phyloP scores from a whole-genome alignment of 2,888 invertebrate genomes.

The Hypomecis atomaria region DNA sequence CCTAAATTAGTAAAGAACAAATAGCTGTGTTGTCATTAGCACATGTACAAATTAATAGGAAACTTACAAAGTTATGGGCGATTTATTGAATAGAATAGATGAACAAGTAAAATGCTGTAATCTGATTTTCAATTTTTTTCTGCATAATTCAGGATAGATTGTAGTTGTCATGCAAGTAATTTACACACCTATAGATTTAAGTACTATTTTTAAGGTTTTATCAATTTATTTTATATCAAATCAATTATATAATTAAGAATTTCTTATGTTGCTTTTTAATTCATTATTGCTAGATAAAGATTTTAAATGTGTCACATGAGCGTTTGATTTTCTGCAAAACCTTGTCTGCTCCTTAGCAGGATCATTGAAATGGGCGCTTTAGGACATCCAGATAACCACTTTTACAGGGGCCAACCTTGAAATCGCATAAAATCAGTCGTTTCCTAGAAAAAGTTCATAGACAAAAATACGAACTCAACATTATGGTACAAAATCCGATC shows the following conservation, averaged over 20 bases:
- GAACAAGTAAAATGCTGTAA: conserved; percentile 15
- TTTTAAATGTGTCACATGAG: conserved; percentile 11
- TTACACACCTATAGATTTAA: conserved; percentile 41
- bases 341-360: too few species aligned
- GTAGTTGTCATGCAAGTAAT: conserved; percentile 28
- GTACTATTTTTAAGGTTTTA: conserved; percentile 45
- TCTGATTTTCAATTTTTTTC: conserved; percentile 18
- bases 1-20: conserved; percentile 14
- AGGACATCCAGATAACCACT: too few species aligned
- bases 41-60: conserved; percentile 6
- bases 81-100: conserved; percentile 4
- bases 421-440: too few species aligned
- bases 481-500: too few species aligned
- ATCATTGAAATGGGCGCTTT: too few species aligned
- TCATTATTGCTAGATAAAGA: conserved; percentile 30
- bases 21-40: conserved; percentile 13
- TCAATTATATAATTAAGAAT: conserved; percentile 36
- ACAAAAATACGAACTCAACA: too few species aligned
- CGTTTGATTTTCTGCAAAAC: conserved; percentile 1
- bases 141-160: conserved; percentile 11
- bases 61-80: conserved; percentile 4
- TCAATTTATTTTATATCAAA: conserved; percentile 41
- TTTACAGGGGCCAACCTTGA: too few species aligned
- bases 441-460: too few species aligned
- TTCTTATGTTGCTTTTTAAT: conserved; percentile 35